Evolutionary conservation across 2,113 vertebrate species (phyloP).

Genomic region (Zosterops hypoxanthus): DNA sequence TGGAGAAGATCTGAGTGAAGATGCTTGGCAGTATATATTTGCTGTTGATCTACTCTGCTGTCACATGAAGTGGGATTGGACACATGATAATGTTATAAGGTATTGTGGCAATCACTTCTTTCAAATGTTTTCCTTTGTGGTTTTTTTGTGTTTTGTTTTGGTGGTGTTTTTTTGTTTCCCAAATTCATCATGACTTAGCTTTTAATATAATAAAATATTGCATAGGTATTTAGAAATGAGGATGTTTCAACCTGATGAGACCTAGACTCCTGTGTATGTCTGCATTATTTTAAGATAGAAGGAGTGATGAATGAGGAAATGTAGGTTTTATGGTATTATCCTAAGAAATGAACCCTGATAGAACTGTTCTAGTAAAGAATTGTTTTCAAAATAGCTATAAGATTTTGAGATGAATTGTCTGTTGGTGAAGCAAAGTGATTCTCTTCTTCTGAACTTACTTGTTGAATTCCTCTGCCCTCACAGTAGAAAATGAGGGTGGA

Average conservation of each 20-base stretch:
- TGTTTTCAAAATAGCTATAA: neutral
- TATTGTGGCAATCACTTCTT: slow-evolving; percentile 38
- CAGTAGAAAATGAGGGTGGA: neutral
- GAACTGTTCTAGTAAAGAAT: neutral
- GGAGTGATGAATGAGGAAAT: neutral
- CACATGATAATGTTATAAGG: slow-evolving; percentile 87
- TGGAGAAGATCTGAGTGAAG: slow-evolving; percentile 84
- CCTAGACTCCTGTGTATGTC: neutral
- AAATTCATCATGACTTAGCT: neutral
- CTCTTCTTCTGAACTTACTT: neutral
- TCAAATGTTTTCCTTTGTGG: neutral
- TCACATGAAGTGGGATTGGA: slow-evolving; percentile 91
- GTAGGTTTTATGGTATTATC: neutral
- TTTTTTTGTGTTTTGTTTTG: neutral
- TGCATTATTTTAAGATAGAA: neutral
- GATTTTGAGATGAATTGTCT: neutral
- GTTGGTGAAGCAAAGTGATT: neutral
- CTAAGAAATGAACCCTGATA: neutral
- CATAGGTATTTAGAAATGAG: neutral
- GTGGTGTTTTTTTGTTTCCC: neutral
- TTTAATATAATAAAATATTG: neutral
- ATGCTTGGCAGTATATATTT: slow-evolving; percentile 86
- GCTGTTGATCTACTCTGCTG: slow-evolving; percentile 89
- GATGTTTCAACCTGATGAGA: neutral
- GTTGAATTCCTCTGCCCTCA: neutral